Percentiles rank a stretch among this genome's conserved stretches.
Evolutionary conservation across 2,797 vertebrate species (phyloP).

Genomic region (Falco biarmicus): DNA sequence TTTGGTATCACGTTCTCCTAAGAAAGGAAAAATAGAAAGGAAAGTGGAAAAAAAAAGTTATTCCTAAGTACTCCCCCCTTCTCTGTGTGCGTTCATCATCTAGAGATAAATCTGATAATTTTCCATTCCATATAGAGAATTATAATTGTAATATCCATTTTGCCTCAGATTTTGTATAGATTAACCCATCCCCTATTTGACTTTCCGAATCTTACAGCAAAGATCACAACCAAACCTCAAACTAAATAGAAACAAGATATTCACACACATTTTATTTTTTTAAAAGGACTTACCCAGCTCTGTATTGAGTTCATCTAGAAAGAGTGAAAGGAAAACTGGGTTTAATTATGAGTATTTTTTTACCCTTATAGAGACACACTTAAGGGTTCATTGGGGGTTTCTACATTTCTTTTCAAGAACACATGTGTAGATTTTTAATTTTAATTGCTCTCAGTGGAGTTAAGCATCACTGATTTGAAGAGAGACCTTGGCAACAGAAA

Average conservation of each 20-base stretch:
- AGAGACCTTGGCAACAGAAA: background rate
- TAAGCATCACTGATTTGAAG: background rate
- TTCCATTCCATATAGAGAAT: background rate
- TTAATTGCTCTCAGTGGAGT: background rate
- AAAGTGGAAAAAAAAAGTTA: background rate
- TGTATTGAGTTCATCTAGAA: background rate
- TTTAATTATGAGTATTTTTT: background rate
- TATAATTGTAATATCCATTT: background rate
- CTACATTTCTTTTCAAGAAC: background rate
- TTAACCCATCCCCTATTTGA: background rate
- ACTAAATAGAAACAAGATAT: background rate
- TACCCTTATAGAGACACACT: background rate
- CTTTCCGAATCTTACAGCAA: too few relatives aligned
- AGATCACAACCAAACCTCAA: background rate
- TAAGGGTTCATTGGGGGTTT: background rate
- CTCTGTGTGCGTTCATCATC: background rate
- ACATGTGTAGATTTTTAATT: background rate
- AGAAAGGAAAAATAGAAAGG: background rate
- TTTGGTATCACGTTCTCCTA: background rate
- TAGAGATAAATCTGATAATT: background rate
- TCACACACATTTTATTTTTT: background rate
- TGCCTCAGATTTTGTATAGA: background rate
- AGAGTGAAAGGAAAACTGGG: background rate
- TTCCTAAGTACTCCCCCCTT: background rate
- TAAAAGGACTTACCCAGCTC: background rate